Evolutionary conservation across 2,888 invertebrate genomes (phyloP).

Genomic region (Ormyrus labotus): DNA sequence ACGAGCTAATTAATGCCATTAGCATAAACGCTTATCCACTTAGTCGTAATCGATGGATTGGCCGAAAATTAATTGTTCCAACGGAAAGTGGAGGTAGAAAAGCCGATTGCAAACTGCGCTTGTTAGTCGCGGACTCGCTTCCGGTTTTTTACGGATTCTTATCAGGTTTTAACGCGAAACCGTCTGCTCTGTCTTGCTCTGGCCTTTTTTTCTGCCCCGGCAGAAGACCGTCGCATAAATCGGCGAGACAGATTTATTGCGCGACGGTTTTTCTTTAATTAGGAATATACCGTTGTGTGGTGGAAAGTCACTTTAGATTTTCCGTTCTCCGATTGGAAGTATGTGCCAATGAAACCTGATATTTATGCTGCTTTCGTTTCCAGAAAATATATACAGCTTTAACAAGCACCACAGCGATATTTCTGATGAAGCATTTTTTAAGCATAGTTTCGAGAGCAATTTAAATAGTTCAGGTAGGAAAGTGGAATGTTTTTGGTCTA

Average conservation of each 20-base stretch:
- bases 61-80: conserved; percentile 56
- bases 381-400: not conserved
- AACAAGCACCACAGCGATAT: not conserved
- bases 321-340: not conserved
- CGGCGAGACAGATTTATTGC: conserved; percentile 42
- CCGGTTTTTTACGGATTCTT: conserved; percentile 45
- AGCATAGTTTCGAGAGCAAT: not conserved
- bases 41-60: conserved; percentile 53
- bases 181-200: not conserved
- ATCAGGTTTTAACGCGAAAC: conserved; percentile 31
- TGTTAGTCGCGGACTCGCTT: conserved; percentile 29
- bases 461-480: not conserved
- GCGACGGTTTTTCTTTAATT: conserved; percentile 36
- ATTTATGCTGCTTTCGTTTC: conserved; percentile 13
- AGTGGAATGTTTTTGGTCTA: too few species aligned
- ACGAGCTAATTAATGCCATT: conserved; percentile 56
- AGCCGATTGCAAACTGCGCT: conserved; percentile 7
- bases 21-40: conserved; percentile 56
- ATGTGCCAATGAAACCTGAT: conserved; percentile 11
- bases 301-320: not conserved
- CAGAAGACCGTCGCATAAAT: conserved; percentile 22
- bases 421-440: not conserved
- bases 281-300: not conserved
- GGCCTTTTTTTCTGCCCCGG: not conserved
- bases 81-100: not conserved